Evolutionary conservation across 2,888 invertebrate genomes (phyloP).

Genomic region (Cancer borealis): DNA sequence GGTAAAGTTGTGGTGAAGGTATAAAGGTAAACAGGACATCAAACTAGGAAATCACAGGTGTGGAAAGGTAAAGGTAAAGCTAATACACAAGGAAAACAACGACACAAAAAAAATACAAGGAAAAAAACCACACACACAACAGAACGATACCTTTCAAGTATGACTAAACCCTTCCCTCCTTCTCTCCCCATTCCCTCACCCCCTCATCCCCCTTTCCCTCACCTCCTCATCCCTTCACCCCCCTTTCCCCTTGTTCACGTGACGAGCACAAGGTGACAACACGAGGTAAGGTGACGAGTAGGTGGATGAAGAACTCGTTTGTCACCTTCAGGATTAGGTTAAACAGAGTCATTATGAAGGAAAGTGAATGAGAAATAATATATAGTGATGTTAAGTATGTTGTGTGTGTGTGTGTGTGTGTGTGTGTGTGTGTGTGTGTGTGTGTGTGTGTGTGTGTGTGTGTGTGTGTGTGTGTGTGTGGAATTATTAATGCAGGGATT

Average conservation of each 20-base stretch:
- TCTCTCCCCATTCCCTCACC: neutral
- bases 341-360: neutral
- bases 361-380: neutral
- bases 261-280: conserved; percentile 1
- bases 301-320: neutral
- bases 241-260: neutral
- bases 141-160: too few relatives aligned
- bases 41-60: neutral
- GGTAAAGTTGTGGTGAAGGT: neutral
- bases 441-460: conserved; percentile 35
- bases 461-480: conserved; percentile 28
- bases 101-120: neutral
- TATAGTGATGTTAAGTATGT: too few relatives aligned
- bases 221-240: neutral
- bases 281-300: neutral
- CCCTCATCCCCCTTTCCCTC: neutral
- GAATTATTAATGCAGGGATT: neutral
- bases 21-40: neutral
- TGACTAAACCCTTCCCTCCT: too few relatives aligned
- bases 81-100: neutral
- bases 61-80: neutral
- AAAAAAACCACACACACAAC: neutral
- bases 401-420: conserved; percentile 25
- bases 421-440: conserved; percentile 17
- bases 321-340: neutral